Evolutionary conservation across 2,797 vertebrate species (phyloP), one percentile per base, ranked within the genome.

Genomic region (Meriones psammophilus): DNA sequence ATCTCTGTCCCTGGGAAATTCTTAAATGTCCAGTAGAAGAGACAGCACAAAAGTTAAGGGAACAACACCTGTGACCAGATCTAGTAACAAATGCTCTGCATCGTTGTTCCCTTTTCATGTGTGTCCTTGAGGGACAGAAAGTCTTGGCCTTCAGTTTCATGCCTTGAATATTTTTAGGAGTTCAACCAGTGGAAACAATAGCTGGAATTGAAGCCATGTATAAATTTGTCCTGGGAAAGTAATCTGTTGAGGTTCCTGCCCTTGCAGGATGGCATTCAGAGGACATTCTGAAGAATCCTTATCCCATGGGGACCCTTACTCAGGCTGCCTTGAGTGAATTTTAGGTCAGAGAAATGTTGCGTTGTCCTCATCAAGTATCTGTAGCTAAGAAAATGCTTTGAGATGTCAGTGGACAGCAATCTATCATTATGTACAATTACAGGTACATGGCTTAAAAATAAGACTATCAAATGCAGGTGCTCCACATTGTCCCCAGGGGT

Each of bases 371-470:
- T 22, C 4, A 4, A 66, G 69, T 60, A 20, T 73, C 42, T 54
- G 62, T 73, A 24, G 39, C 42, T 66, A 54, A 86, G 68, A 74
- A 96, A 94, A 79, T 76, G 78, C n/a, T 4, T 30, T 87, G 85
- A 36, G 85, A 10, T 87, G 50, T 60, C 86, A 69, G 9, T 18
- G 74, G 69, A 54, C 13, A 56, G 13, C 64, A 20, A 8, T 88
- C 36, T 60, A 10, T 95, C 8, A 1, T 69, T 64, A 69, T 7
- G 62, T 74, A n/a, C 15, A 8, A 12, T 42, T 60, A 10, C 36
- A 76, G 79, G 18, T 6, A 79, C 1, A 6, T 12, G 74, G 30
- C 54, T 85, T 64, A 78, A 87, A 93, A 88, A 15, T 24, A 87
- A 68, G 80, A 17, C 26, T 22, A 30, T 83, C 28, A 46, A 62